These are phyloP conservation scores for Psophia crepitans DNA, from an alignment of 2,113 vertebrate species.

Conservation along the genomic window DNA sequence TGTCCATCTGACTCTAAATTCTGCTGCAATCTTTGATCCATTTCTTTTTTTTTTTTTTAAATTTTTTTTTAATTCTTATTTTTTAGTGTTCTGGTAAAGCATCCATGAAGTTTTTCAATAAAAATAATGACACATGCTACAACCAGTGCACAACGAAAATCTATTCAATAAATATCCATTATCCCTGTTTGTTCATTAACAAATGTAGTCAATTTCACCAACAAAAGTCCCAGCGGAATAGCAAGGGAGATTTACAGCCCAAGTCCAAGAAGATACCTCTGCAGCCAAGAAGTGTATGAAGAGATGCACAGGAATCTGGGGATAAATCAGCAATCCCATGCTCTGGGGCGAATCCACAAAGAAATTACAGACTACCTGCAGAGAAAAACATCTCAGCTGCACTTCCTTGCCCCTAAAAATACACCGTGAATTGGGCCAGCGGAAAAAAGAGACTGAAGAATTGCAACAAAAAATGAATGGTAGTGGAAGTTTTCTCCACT, in stretches of 20 bases:
- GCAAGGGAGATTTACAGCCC: background rate
- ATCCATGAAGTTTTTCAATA: background rate
- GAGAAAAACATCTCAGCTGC: background rate
- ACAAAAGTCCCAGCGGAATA: background rate
- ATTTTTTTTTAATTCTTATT: background rate
- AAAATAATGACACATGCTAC: background rate
- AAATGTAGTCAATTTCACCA: background rate
- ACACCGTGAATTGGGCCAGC: background rate
- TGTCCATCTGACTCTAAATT: conserved; percentile 43
- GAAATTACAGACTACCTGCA: conserved; percentile 12
- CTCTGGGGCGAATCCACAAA: background rate
- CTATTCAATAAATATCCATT: conserved; percentile 12
- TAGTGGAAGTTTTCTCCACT: background rate
- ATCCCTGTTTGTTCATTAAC: background rate
- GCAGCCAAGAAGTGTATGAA: background rate
- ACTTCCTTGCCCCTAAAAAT: conserved; percentile 16
- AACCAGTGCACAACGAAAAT: background rate
- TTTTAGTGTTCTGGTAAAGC: background rate
- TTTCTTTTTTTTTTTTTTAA: background rate
- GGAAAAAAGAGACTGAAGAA: background rate
- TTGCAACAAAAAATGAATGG: background rate
- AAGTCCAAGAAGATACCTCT: background rate
- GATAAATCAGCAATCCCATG: conserved; percentile 3
- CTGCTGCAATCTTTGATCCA: conserved; percentile 6
- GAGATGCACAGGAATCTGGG: background rate